Evolutionary conservation across 30 jellyfish, hydroid and myxozoan species (phyloP).

Genomic region (Aurelia sp.): DNA sequence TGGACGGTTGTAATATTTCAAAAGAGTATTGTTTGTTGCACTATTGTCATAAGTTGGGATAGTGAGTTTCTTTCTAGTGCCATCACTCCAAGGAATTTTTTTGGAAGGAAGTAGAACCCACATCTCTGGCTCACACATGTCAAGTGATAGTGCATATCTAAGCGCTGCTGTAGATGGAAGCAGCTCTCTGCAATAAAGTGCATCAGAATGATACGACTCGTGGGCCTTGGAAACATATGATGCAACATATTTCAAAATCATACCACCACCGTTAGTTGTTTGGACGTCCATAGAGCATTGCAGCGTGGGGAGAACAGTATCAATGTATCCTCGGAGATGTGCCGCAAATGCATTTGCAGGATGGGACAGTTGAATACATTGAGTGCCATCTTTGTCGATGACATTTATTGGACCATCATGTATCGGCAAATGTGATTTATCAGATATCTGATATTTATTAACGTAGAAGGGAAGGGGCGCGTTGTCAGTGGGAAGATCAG

Average conservation of each 20-base stretch:
- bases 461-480: not conserved
- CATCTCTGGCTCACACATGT: too few species aligned
- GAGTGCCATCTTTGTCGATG: not conserved
- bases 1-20: constrained; percentile 6
- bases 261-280: too few species aligned
- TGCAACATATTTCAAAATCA: too few species aligned
- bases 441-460: not conserved
- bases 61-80: not conserved
- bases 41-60: not conserved
- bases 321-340: too few species aligned
- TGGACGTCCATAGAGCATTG: too few species aligned
- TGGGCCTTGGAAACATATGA: too few species aligned
- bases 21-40: not conserved
- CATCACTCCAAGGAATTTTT: not conserved
- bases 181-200: not conserved
- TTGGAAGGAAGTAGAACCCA: not conserved
- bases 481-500: not conserved
- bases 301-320: too few species aligned
- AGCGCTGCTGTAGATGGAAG: not conserved
- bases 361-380: too few species aligned
- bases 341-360: too few species aligned
- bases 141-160: not conserved
- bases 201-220: too few species aligned
- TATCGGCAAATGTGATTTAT: not conserved
- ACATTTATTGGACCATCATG: not conserved